These are phyloP conservation scores for Rhopilema esculentum DNA, from an alignment of 30 jellyfish, hydroid and myxozoan genomes.

Conservation along the genomic window DNA sequence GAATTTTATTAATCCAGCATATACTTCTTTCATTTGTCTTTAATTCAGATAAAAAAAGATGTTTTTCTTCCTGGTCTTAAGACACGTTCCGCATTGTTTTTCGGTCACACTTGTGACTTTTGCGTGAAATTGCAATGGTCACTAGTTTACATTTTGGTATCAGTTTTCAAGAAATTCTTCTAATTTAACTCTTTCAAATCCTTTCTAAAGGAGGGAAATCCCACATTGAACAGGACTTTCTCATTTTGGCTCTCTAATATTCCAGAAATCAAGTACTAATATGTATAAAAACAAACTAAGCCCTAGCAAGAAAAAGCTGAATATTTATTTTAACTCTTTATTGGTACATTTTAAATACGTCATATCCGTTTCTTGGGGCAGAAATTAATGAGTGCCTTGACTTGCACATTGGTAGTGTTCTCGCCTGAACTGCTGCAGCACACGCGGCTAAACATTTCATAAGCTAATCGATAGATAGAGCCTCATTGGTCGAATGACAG, in stretches of 20 bases:
- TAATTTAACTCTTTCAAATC: background rate
- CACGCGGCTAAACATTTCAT: background rate
- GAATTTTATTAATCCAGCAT: conserved; percentile 46
- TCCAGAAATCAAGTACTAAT: background rate
- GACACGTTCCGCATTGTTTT: conserved; percentile 8
- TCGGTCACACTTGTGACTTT: conserved; percentile 5
- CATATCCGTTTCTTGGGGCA: background rate
- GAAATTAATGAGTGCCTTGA: background rate
- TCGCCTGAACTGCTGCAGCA: background rate
- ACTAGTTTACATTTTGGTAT: background rate
- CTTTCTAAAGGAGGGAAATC: background rate
- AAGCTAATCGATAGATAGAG: background rate
- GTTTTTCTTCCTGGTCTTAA: conserved; percentile 1
- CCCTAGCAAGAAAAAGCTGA: background rate
- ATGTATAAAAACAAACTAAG: background rate
- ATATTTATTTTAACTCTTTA: background rate
- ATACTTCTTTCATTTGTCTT: conserved; percentile 1
- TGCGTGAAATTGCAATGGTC: background rate
- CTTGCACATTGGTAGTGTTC: background rate
- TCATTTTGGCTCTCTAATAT: background rate
- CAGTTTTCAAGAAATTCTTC: background rate
- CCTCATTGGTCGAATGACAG: background rate
- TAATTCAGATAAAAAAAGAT: conserved; percentile 18
- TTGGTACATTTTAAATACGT: background rate
- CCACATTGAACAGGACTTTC: background rate